These are phyloP conservation scores for Pheosia tremula DNA, from an alignment of 2,888 invertebrate genomes.

Conservation along the genomic window DNA sequence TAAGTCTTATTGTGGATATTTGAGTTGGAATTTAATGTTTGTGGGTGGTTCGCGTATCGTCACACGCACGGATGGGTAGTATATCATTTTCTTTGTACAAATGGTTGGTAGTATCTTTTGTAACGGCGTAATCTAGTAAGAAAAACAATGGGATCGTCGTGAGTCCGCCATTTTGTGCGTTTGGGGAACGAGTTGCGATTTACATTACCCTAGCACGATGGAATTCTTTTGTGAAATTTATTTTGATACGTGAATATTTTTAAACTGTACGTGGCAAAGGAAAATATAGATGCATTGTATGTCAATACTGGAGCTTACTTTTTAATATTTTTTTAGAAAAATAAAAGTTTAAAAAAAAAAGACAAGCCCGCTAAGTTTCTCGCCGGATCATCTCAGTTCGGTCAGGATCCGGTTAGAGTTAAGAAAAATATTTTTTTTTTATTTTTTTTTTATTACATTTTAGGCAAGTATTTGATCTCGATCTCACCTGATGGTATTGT, in stretches of 20 bases:
- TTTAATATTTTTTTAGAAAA: too few relatives aligned
- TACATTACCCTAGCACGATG: constrained; percentile 40
- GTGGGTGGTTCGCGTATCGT: constrained; percentile 55
- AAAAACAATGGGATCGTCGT: constrained; percentile 63
- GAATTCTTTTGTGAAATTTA: constrained; percentile 26
- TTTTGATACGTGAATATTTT: constrained; percentile 3
- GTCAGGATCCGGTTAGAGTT: too few relatives aligned
- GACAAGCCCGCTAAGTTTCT: too few relatives aligned
- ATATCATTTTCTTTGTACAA: constrained; percentile 81
- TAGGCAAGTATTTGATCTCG: too few relatives aligned
- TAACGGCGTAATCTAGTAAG: constrained; percentile 75
- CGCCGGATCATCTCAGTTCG: too few relatives aligned
- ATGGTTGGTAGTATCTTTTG: constrained; percentile 68
- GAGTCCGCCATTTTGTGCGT: constrained; percentile 43
- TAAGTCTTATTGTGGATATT: constrained; percentile 20
- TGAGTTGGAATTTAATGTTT: constrained; percentile 35
- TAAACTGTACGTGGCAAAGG: neutral
- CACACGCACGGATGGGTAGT: constrained; percentile 77
- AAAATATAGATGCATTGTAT: neutral
- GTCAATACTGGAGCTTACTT: too few relatives aligned
- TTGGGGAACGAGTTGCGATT: constrained; percentile 46
- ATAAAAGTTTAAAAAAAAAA: too few relatives aligned
- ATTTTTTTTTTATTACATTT: too few relatives aligned
- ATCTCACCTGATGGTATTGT: too few relatives aligned
- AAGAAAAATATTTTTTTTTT: too few relatives aligned